These are phyloP conservation scores for Euplagia quadripunctaria DNA, from an alignment of 2,888 invertebrate genomes.

Conservation along the genomic window DNA sequence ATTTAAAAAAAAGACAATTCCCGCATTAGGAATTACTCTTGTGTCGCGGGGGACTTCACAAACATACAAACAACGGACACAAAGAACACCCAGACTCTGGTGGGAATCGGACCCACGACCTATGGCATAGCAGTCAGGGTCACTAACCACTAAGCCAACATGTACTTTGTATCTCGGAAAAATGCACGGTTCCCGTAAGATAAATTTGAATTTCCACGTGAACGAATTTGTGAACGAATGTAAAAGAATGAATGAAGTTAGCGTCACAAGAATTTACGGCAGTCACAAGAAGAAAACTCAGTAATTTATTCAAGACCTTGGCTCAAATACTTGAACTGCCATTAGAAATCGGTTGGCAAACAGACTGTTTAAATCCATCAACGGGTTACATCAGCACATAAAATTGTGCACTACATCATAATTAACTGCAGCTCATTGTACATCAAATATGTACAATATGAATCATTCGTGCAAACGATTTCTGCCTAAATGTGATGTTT, in stretches of 20 bases:
- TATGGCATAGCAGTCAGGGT: too few relatives aligned
- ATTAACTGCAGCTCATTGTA: conserved; percentile 39
- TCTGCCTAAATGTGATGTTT: not conserved
- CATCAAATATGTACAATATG: conserved; percentile 40
- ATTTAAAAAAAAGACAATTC: too few relatives aligned
- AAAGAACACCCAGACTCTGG: too few relatives aligned
- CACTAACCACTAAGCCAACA: too few relatives aligned
- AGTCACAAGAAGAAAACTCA: not conserved
- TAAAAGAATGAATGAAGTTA: not conserved
- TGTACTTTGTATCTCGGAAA: too few relatives aligned
- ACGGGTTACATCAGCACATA: conserved; percentile 34
- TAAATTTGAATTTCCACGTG: too few relatives aligned
- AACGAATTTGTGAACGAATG: not conserved
- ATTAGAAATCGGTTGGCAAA: conserved; percentile 38
- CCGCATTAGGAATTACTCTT: too few relatives aligned
- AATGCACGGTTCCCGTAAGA: too few relatives aligned
- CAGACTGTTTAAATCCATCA: conserved; percentile 36
- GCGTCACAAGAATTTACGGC: not conserved
- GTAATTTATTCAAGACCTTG: conserved; percentile 17
- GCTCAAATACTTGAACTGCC: conserved; percentile 15
- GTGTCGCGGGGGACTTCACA: too few relatives aligned
- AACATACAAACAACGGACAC: too few relatives aligned
- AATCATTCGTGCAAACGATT: conserved; percentile 26
- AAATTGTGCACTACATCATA: conserved; percentile 30
- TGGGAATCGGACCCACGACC: too few relatives aligned